These are phyloP conservation scores for Noctua fimbriata DNA, from an alignment of 2,888 invertebrate species.

Conservation along the genomic window DNA sequence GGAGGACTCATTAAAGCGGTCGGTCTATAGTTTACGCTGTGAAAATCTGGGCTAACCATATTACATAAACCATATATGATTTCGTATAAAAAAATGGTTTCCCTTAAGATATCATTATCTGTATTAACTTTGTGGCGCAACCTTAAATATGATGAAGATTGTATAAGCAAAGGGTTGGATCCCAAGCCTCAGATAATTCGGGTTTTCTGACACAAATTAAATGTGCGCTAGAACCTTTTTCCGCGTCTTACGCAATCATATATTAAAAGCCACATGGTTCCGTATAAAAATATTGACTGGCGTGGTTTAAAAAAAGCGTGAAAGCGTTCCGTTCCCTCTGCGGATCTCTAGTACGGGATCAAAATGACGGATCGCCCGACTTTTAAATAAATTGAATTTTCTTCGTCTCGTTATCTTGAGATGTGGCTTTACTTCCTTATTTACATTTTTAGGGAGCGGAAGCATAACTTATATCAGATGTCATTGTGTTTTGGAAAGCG, in stretches of 20 bases:
- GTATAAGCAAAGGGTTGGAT: not conserved
- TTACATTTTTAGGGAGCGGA: conserved; percentile 28
- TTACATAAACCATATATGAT: not conserved
- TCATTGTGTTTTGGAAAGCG: not conserved
- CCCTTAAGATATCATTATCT: not conserved
- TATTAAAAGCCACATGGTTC: not conserved
- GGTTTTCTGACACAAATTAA: conserved; percentile 2
- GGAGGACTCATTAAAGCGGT: too few relatives aligned
- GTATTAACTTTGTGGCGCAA: not conserved
- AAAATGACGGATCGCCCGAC: conserved; percentile 37
- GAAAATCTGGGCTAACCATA: not conserved
- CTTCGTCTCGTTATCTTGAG: conserved; percentile 22
- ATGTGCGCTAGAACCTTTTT: not conserved
- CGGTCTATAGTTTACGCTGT: not conserved
- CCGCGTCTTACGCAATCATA: not conserved
- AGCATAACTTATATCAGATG: conserved; percentile 3
- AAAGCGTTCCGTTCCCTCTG: not conserved
- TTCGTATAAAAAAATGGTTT: not conserved
- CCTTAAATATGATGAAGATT: not conserved
- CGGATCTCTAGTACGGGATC: conserved; percentile 27
- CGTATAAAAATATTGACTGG: not conserved
- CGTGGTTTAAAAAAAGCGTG: not conserved
- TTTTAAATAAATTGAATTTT: conserved; percentile 47
- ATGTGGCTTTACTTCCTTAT: conserved; percentile 20
- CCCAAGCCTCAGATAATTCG: not conserved